Conservation (phyloP, 2,113 vertebrate species). For the Falcunculus frontatus region DNA sequence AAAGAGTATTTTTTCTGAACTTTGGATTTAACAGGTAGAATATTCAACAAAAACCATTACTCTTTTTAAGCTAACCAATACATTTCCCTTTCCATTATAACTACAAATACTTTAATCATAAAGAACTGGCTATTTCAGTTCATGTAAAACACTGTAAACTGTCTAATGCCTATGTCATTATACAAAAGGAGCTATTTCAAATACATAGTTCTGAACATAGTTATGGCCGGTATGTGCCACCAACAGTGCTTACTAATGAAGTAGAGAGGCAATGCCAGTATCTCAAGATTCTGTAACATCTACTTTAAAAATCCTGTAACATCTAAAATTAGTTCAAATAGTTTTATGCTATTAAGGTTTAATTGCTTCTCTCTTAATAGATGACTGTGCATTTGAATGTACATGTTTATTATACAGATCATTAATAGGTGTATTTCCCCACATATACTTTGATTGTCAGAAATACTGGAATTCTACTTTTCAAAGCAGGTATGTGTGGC, state of each 20-base stretch:
- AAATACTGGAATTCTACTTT: not conserved
- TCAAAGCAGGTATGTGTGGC: not conserved
- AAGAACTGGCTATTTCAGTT: not conserved
- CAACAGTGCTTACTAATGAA: not conserved
- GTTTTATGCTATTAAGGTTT: not conserved
- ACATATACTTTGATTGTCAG: not conserved
- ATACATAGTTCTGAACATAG: not conserved
- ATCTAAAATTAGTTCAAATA: not conserved
- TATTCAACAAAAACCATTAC: not conserved
- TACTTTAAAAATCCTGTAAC: not conserved
- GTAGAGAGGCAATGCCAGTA: not conserved
- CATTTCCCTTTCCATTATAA: not conserved
- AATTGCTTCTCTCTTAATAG: not conserved
- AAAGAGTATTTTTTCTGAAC: not conserved
- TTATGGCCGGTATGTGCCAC: not conserved
- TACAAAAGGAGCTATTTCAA: not conserved
- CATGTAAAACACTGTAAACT: not conserved
- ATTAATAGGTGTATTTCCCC: not conserved
- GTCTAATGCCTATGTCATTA: not conserved
- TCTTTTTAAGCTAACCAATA: not conserved
- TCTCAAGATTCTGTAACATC: not conserved
- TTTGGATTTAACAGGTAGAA: not conserved
- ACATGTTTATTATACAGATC: not conserved
- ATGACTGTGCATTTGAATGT: not conserved
- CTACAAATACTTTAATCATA: not conserved